Percentiles rank a stretch among this genome's conserved stretches.
Conservation (phyloP, 2,113 vertebrate genomes). For the Corythoichthys haematopterus region DNA sequence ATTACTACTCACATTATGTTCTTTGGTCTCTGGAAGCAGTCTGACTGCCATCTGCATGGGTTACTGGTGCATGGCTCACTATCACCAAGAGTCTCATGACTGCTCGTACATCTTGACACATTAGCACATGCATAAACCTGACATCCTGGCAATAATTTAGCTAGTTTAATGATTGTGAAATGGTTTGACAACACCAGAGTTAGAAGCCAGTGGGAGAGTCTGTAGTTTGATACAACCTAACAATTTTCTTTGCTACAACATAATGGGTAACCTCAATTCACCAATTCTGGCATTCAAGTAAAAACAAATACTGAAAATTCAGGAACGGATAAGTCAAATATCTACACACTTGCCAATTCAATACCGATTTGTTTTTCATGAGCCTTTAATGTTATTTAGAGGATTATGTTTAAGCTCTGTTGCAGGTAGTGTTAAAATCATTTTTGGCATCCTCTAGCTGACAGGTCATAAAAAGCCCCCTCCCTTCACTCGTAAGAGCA, state of each 20-base stretch:
- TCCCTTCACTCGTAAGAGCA: not conserved
- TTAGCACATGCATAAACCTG: not conserved
- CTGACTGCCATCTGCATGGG: not conserved
- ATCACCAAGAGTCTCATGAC: not conserved
- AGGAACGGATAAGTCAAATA: not conserved
- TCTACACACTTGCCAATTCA: constrained; percentile 3
- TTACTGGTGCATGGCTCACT: not conserved
- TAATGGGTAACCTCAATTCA: not conserved
- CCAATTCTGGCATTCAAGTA: not conserved
- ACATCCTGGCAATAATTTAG: not conserved
- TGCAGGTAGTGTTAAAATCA: constrained; percentile 3
- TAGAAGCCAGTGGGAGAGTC: not conserved
- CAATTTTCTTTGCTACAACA: not conserved
- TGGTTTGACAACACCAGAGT: not conserved
- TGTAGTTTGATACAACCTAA: no score
- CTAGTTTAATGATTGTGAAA: not conserved
- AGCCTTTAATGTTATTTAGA: constrained; percentile 20
- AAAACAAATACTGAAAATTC: not conserved
- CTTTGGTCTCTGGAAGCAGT: not conserved
- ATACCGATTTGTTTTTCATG: constrained; percentile 13
- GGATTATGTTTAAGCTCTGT: constrained; percentile 5
- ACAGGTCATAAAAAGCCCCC: not conserved
- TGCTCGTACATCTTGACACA: not conserved
- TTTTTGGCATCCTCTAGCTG: constrained; percentile 11
- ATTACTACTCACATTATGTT: not conserved